Percentiles rank a stretch among this genome's conserved stretches.
Evolutionary conservation across 2,888 invertebrate species (phyloP).

Genomic region (Machimus rusticus): DNA sequence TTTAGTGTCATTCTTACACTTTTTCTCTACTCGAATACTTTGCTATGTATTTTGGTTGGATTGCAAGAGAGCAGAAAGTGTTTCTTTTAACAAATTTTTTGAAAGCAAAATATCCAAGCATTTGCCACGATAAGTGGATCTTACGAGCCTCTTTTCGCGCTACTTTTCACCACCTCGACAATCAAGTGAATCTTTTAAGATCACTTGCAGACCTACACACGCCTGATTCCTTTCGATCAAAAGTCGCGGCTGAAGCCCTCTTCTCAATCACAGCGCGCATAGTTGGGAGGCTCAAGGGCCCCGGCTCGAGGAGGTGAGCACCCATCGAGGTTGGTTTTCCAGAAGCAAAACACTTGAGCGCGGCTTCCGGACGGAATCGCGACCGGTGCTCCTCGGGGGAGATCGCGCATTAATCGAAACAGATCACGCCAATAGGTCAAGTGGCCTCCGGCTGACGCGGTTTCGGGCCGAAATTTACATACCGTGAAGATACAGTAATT

Average conservation of each 20-base stretch:
- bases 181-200: conserved; percentile 11
- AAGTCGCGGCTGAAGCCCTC: neutral
- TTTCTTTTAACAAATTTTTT: neutral
- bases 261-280: neutral
- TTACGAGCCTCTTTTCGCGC: neutral
- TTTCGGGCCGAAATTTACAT: neutral
- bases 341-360: neutral
- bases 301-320: neutral
- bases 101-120: neutral
- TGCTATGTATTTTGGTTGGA: neutral
- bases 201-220: conserved; percentile 15
- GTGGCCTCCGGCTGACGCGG: neutral
- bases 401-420: neutral
- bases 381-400: neutral
- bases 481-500: neutral
- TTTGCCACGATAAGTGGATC: neutral
- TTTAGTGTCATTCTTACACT: neutral
- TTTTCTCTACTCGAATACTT: neutral
- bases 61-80: neutral
- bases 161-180: neutral
- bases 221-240: neutral
- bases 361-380: neutral
- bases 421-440: conserved; percentile 29
- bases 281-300: neutral
- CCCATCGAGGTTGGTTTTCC: neutral